Evolutionary conservation across 2,888 invertebrate genomes (phyloP).

Genomic region (Ormyrus pomaceus): DNA sequence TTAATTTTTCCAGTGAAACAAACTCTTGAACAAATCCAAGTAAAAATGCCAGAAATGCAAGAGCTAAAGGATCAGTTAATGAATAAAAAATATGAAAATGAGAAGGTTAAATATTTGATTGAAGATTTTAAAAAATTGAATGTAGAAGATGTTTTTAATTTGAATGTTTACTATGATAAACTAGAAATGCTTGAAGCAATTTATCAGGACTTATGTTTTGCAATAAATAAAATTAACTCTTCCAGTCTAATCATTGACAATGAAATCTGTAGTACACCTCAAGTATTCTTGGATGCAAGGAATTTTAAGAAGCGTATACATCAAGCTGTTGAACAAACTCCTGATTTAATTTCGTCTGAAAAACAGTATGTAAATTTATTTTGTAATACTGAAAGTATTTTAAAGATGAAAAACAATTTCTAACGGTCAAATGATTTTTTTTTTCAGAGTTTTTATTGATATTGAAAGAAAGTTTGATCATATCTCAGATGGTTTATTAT

Average conservation of each 20-base stretch:
- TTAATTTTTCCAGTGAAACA: slow-evolving; percentile 36
- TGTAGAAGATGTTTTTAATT: slow-evolving; percentile 28
- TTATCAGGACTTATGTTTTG: slow-evolving; percentile 49
- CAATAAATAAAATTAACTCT: slow-evolving; percentile 43
- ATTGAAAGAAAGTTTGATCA: slow-evolving; percentile 51
- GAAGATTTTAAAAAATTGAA: slow-evolving; percentile 32
- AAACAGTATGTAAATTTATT: slow-evolving; percentile 43
- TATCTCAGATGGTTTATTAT: slow-evolving; percentile 53
- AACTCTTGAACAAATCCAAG: slow-evolving; percentile 29
- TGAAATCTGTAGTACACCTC: slow-evolving; percentile 46
- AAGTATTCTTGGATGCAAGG: slow-evolving; percentile 45
- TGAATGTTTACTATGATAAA: slow-evolving; percentile 35
- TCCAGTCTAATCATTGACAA: slow-evolving; percentile 3
- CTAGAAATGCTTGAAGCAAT: slow-evolving; percentile 42
- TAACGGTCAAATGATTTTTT: not conserved
- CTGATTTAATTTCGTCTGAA: slow-evolving; percentile 30
- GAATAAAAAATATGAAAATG: slow-evolving; percentile 30
- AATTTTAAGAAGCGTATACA: slow-evolving; percentile 49
- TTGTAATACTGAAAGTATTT: not conserved
- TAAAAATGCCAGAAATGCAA: slow-evolving; percentile 44
- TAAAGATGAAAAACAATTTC: not conserved
- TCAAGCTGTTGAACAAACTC: slow-evolving; percentile 37
- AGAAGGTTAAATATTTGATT: slow-evolving; percentile 23
- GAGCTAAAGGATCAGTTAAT: slow-evolving; percentile 33
- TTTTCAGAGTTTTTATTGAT: slow-evolving; percentile 50